Evolutionary conservation across 2,888 invertebrate genomes (phyloP), one percentile per base, ranked within the genome.

Genomic region (Megamerina dolium): DNA sequence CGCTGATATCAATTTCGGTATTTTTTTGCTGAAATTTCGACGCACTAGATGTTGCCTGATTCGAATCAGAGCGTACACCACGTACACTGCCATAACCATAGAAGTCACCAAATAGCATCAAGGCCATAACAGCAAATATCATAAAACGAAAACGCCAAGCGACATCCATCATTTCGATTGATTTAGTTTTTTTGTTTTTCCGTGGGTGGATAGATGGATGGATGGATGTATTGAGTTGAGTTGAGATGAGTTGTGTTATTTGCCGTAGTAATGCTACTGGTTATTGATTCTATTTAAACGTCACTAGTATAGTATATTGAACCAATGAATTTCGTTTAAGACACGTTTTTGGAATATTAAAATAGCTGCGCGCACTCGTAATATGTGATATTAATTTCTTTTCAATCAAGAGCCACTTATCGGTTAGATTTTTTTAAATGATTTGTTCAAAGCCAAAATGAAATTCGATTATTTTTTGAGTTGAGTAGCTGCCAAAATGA

Each of bases 101-200:
- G 40, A 70, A 63, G 52, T 72, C 72, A 39, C 72, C 72, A 48
- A 71, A 69, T 41, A 71, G 51, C 46, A 72, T 62, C 52, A 72
- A 53, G 31, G 67, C 66, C 48, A 70, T 52, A 34, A 67, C 60
- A 39, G 60, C 61, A 26, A 71, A 60, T 40, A 72, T 56, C 63
- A 70, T 64, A 21, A 72, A 58, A 43, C 71, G 70, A 55, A 70
- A 70, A 46, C 71, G 64, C 72, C 72, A 72, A 47, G 67, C 70
- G 37, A 67, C 61, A 51, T 72, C 67, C 64, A 72, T 67, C 21
- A 17, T 52, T n/a, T n/a, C n/a, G n/a, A n/a, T 41, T 29, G 19
- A 8, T 34, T 26, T 17, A 4, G 13, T 27, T n/a, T 45, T 12
- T 43, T 41, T 20, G n/a, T n/a, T 16, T 20, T 29, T 37, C n/a